Evolutionary conservation across 2,888 invertebrate species (phyloP).

Genomic region (Cephus pulcher): DNA sequence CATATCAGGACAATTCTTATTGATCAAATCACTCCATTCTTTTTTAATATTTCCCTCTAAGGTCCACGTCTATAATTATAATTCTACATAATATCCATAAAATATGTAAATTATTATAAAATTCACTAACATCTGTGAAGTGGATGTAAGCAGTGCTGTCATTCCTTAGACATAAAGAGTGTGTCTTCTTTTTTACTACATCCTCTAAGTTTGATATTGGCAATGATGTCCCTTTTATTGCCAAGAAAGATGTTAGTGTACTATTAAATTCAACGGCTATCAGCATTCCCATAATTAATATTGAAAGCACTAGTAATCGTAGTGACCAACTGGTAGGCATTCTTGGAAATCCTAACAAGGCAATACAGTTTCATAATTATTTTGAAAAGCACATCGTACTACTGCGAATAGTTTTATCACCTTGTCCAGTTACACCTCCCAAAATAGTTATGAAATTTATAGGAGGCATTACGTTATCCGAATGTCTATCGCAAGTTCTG

Average conservation of each 20-base stretch:
- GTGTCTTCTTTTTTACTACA: constrained; percentile 51
- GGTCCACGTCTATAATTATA: constrained; percentile 23
- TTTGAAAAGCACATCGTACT: constrained; percentile 5
- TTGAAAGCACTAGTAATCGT: constrained; percentile 41
- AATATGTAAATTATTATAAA: constrained; percentile 1
- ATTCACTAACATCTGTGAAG: constrained; percentile 40
- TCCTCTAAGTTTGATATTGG: constrained; percentile 62
- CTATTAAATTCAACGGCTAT: constrained; percentile 49
- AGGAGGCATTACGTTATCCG: constrained; percentile 39
- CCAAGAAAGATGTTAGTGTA: constrained; percentile 63
- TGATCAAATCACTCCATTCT: constrained; percentile 57
- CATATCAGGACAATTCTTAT: constrained; percentile 63
- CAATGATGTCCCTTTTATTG: constrained; percentile 57
- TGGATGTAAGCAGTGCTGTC: constrained; percentile 62
- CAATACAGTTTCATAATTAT: not conserved
- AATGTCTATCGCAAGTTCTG: constrained; percentile 31
- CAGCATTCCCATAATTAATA: constrained; percentile 46
- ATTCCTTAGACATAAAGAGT: constrained; percentile 65
- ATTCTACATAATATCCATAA: not conserved
- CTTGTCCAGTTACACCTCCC: constrained; percentile 50
- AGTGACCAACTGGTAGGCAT: constrained; percentile 46
- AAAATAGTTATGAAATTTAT: constrained; percentile 45
- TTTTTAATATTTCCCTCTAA: constrained; percentile 33
- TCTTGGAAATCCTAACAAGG: constrained; percentile 41
- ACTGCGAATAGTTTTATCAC: constrained; percentile 22